These are phyloP conservation scores for Pluvialis apricaria DNA, from an alignment of 2,113 vertebrate species.

Conservation along the genomic window DNA sequence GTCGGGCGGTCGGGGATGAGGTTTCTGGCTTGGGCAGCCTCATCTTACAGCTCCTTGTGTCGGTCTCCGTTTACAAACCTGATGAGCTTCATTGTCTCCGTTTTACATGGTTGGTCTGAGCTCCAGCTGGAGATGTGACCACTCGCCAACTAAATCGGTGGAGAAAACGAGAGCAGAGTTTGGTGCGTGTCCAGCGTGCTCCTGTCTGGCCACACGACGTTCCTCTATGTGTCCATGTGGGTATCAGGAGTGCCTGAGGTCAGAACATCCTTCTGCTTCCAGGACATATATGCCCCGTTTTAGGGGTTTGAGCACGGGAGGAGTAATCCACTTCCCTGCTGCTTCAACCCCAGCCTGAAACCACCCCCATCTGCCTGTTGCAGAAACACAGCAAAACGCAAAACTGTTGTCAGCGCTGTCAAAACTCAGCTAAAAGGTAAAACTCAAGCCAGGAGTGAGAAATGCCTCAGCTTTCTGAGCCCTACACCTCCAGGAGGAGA, in stretches of 20 bases:
- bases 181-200: accelerated
- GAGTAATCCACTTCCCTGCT: not conserved
- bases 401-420: not conserved
- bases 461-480: not conserved
- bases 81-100: not conserved
- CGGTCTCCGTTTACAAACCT: not conserved
- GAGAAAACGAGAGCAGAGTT: not conserved
- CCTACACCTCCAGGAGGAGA: not conserved
- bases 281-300: not conserved
- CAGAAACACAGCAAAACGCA: not conserved
- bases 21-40: not conserved
- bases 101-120: not conserved
- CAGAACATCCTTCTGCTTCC: not conserved
- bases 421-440: not conserved
- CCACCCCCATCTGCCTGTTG: not conserved
- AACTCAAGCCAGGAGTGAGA: not conserved
- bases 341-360: not conserved
- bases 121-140: not conserved
- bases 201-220: not conserved
- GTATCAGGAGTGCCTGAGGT: not conserved
- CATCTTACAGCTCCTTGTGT: not conserved
- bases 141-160: accelerated
- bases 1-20: not conserved
- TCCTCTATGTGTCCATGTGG: not conserved
- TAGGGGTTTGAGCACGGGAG: accelerated